Evolutionary conservation across 1,140 invertebrate genomes (phyloP), one percentile per base, ranked within the genome.

Genomic region (Lethrus apterus): DNA sequence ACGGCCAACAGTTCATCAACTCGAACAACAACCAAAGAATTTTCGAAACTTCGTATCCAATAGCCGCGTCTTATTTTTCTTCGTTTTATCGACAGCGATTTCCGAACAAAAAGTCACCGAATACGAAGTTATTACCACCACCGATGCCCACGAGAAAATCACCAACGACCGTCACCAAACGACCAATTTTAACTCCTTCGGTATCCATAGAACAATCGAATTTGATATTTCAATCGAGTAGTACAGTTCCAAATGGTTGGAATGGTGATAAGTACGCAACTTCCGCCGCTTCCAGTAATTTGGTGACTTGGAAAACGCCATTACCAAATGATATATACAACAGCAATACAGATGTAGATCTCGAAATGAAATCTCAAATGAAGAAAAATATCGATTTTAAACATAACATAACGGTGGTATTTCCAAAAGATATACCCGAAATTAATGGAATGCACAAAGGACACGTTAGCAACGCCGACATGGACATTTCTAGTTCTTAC

Each of bases 91-190:
- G 65, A 42, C 14, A 51, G 52, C 64, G 54, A 65, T 34, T n/a
- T n/a, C n/a, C n/a, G n/a, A 66, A 60, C 24, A 69, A 74, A 14
- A 65, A 68, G 47, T 51, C 63, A 19, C 78, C 77, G 0, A 75
- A 78, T 59, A 81, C 79, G 0, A 76, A 81, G 58, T 67, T 84
- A 40, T 72, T 84, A 33, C 82, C 82, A 19, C 82, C 82, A 2
- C 82, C 81, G 1, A 42, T 32, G n/a, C 42, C 31, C 2, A 10
- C 10, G 21, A 42, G 29, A 14, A 19, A 42, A 42, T 17, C 40
- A 13, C 11, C 44, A 8, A 17, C 38, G 14, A 21, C 34, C 17
- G 31, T 45, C 19, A 50, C 50, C 4, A 35, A 41, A n/a, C 15
- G 9, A 26, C 14, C 32, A 26, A 10, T 19, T 11, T 61, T 63